Percentiles rank a stretch among this genome's conserved stretches.
Conservation (phyloP, 2,888 invertebrate species). For the Zele albiditarsus region DNA sequence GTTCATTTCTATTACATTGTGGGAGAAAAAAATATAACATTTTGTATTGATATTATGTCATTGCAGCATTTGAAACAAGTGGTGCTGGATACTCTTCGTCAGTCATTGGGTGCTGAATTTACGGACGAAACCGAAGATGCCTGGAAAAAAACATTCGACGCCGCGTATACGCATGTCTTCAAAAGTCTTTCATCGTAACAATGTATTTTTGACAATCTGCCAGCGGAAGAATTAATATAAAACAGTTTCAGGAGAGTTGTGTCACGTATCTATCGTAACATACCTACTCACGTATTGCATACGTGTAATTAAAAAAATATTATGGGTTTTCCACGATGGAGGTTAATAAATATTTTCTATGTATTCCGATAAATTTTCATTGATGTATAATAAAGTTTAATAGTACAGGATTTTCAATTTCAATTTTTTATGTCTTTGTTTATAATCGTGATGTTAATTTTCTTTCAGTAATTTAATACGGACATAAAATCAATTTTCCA, state of each 20-base stretch:
- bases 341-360: no score
- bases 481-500: not conserved
- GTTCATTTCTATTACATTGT: not conserved
- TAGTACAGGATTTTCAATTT: not conserved
- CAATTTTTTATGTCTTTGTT: not conserved
- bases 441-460: not conserved
- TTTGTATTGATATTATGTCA: not conserved
- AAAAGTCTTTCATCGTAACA: constrained; percentile 54
- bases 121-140: constrained; percentile 70
- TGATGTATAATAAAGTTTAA: no score
- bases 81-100: constrained; percentile 69
- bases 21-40: no score
- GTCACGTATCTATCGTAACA: no score
- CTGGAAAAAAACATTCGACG: constrained; percentile 70
- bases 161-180: constrained; percentile 47
- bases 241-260: not conserved
- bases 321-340: not conserved
- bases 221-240: not conserved
- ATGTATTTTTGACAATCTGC: constrained; percentile 2
- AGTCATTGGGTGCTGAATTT: constrained; percentile 71
- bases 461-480: not conserved
- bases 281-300: no score
- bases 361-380: no score
- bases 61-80: constrained; percentile 72
- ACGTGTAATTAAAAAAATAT: not conserved